These are phyloP conservation scores for Drosophila mojavensis DNA, from an alignment of 1,140 invertebrate species.

Conservation along the genomic window DNA sequence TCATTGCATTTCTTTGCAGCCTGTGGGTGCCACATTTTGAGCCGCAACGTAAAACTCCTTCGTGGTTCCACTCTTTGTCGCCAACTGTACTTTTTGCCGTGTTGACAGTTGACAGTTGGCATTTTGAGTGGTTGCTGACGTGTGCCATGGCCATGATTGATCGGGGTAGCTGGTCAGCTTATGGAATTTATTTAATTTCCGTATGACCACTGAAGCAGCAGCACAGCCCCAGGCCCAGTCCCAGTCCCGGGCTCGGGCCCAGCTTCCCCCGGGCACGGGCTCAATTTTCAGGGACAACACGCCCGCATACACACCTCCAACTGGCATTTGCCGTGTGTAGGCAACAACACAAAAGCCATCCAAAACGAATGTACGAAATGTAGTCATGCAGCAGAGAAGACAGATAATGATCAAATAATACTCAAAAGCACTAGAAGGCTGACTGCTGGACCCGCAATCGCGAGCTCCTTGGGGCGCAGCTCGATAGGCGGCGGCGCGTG, in stretches of 20 bases:
- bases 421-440: conserved; percentile 9
- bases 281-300: background rate
- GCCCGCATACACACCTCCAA: conserved; percentile 19
- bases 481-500: conserved; percentile 29
- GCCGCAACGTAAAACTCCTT: background rate
- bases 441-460: background rate
- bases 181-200: conserved; percentile 78
- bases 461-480: conserved; percentile 34
- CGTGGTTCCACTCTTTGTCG: conserved; percentile 16
- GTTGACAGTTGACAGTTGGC: conserved; percentile 69
- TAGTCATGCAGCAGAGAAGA: conserved; percentile 18
- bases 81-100: conserved; percentile 48
- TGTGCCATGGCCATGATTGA: conserved; percentile 50
- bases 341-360: conserved; percentile 14
- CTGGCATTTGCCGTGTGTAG: background rate
- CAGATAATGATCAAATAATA: conserved; percentile 58
- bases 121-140: conserved; percentile 55
- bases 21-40: background rate
- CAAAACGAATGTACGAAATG: conserved; percentile 18
- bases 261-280: background rate
- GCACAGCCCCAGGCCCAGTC: background rate
- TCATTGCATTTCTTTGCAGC: conserved; percentile 1
- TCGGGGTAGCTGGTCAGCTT: conserved; percentile 31
- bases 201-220: conserved; percentile 56
- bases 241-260: background rate